These are phyloP conservation scores for Idaea dimidiata DNA, from an alignment of 2,888 invertebrate genomes.

Conservation along the genomic window DNA sequence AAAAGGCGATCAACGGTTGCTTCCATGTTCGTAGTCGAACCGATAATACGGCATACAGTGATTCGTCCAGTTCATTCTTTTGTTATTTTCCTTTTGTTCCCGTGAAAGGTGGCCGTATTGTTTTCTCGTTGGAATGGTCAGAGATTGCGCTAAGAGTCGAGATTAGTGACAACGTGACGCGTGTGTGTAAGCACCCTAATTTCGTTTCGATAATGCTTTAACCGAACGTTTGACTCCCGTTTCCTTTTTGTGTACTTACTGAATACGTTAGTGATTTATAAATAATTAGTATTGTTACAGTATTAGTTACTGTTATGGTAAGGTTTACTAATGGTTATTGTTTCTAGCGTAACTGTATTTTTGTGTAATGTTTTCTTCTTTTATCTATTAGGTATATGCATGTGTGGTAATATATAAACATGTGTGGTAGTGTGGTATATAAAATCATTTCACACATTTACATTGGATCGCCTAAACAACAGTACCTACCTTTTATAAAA, in stretches of 20 bases:
- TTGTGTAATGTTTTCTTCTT: constrained; percentile 5
- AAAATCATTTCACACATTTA: constrained; percentile 24
- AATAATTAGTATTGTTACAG: constrained; percentile 20
- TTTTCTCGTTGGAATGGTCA: constrained; percentile 66
- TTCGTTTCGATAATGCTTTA: constrained; percentile 54
- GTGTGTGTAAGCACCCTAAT: constrained; percentile 62
- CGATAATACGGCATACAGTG: constrained; percentile 65
- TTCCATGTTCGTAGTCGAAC: constrained; percentile 52
- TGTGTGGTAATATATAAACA: constrained; percentile 6
- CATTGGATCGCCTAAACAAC: too few species aligned
- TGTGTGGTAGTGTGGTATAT: constrained; percentile 5
- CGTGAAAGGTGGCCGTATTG: constrained; percentile 72
- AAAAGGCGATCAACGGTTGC: constrained; percentile 53
- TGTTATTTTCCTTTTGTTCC: constrained; percentile 72
- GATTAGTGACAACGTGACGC: constrained; percentile 75
- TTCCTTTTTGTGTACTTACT: constrained; percentile 32
- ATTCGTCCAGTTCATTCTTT: constrained; percentile 71
- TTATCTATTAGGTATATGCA: constrained; percentile 7
- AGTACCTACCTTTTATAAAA: too few species aligned
- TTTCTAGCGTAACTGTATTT: constrained; percentile 11
- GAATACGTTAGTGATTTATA: constrained; percentile 23
- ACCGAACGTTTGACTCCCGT: constrained; percentile 34
- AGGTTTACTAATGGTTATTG: constrained; percentile 8
- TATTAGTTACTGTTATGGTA: constrained; percentile 4
- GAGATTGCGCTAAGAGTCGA: constrained; percentile 75